Percentiles rank a stretch among this genome's conserved stretches.
Conservation (phyloP, 2,888 invertebrate genomes). For the Agrochola litura region DNA sequence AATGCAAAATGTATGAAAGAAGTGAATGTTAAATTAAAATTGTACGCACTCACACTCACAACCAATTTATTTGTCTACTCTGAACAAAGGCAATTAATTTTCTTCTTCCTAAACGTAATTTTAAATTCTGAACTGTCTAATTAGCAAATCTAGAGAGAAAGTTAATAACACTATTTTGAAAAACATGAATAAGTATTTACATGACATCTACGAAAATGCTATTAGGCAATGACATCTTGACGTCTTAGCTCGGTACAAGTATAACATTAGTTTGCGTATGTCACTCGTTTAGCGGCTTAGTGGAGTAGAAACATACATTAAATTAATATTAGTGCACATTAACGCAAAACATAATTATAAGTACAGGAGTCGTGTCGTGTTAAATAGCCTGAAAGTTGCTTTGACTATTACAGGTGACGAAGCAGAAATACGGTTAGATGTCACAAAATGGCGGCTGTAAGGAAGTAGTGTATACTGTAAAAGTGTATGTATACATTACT, state of each 20-base stretch:
- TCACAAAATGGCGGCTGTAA: conserved; percentile 24
- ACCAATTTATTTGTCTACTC: neutral
- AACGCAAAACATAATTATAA: conserved; percentile 10
- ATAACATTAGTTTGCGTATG: neutral
- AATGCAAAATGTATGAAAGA: neutral
- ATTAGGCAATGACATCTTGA: neutral
- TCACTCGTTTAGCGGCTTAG: conserved; percentile 1
- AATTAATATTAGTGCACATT: conserved; percentile 40
- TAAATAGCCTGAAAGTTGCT: conserved; percentile 40
- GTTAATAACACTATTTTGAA: neutral
- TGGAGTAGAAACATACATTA: conserved; percentile 31
- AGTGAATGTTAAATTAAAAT: neutral
- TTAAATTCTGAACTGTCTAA: neutral
- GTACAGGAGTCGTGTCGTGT: conserved; percentile 20
- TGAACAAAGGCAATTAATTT: no score
- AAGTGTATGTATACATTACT: neutral
- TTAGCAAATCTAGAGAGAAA: neutral
- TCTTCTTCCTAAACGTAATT: neutral
- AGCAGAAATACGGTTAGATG: conserved; percentile 13
- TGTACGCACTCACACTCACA: neutral
- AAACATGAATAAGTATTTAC: neutral
- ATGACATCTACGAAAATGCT: neutral
- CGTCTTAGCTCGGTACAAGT: conserved; percentile 7
- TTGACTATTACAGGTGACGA: conserved; percentile 29
- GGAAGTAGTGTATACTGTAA: conserved; percentile 3